Conservation (phyloP, 2,113 vertebrate species). For the Ploceus nigricollis region DNA sequence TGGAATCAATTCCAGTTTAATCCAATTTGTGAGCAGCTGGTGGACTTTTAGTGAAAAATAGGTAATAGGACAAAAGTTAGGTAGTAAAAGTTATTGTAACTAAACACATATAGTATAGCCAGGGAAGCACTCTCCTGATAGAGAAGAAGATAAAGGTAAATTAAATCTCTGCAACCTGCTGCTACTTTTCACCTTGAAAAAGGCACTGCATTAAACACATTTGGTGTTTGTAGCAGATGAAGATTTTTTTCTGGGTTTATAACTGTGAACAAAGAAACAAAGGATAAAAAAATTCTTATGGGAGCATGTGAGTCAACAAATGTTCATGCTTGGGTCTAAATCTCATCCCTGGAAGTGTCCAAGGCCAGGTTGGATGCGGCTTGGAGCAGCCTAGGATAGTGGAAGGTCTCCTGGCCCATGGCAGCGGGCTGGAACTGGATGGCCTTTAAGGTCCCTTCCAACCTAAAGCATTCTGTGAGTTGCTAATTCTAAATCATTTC, state of each 20-base stretch:
- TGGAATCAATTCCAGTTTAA: not conserved
- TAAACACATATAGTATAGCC: not conserved
- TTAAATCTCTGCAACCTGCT: not conserved
- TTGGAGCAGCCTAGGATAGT: not conserved
- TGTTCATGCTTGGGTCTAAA: not conserved
- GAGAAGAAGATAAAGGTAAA: not conserved
- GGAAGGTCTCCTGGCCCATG: not conserved
- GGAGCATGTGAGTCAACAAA: not conserved
- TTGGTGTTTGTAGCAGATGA: not conserved
- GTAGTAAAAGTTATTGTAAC: not conserved
- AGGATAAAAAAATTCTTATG: not conserved
- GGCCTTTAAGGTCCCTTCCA: not conserved
- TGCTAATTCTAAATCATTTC: not conserved
- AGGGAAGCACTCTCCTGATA: not conserved
- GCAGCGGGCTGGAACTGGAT: not conserved
- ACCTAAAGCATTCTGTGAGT: not conserved
- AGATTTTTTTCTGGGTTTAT: not conserved
- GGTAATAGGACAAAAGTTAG: not conserved
- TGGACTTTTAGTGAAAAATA: not conserved
- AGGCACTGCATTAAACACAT: not conserved
- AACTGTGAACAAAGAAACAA: not conserved
- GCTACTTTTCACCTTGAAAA: not conserved
- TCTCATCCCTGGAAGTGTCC: not conserved
- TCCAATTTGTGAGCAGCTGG: not conserved
- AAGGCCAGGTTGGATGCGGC: not conserved